Percentiles rank a stretch among this genome's conserved stretches.
Conservation (phyloP, 2,113 vertebrate species). For the Nicator chloris region DNA sequence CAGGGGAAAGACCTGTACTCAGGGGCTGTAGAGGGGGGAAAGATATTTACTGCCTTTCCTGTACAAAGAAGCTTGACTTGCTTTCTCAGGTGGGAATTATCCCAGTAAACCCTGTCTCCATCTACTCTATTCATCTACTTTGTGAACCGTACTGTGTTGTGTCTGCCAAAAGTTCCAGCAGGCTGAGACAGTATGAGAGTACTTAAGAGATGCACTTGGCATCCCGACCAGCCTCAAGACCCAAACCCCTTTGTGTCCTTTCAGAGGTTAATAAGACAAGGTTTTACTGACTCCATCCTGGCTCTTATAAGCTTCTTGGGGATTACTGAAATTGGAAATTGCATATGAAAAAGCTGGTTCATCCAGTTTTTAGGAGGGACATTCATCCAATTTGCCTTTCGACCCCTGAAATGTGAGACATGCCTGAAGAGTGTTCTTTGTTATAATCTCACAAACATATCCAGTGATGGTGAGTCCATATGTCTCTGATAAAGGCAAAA, state of each 20-base stretch:
- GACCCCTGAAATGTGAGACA: slow-evolving; percentile 61
- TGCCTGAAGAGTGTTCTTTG: slow-evolving; percentile 58
- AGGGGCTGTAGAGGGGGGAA: rapidly evolving
- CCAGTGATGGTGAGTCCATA: slow-evolving; percentile 61
- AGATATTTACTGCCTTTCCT: background rate
- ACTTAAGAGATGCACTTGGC: slow-evolving; percentile 27
- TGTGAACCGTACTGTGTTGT: background rate
- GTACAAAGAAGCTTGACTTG: background rate
- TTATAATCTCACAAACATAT: slow-evolving; percentile 61
- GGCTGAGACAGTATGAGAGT: background rate
- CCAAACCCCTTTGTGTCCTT: slow-evolving; percentile 39
- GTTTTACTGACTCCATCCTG: slow-evolving; percentile 62
- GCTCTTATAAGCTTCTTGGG: slow-evolving; percentile 31
- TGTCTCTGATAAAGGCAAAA: slow-evolving; percentile 70
- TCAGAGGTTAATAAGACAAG: slow-evolving; percentile 51
- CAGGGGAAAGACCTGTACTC: background rate
- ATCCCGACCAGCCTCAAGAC: slow-evolving; percentile 24
- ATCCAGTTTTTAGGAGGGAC: slow-evolving; percentile 58
- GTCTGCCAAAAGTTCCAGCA: background rate
- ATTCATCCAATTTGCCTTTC: slow-evolving; percentile 53
- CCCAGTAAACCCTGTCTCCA: background rate
- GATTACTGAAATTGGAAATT: slow-evolving; percentile 57
- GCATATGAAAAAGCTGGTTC: slow-evolving; percentile 54
- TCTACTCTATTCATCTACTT: background rate
- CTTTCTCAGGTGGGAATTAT: background rate